Base-by-base conservation (phyloP, 2,797 vertebrate species). In the Pyrocephalus nanus region DNA sequence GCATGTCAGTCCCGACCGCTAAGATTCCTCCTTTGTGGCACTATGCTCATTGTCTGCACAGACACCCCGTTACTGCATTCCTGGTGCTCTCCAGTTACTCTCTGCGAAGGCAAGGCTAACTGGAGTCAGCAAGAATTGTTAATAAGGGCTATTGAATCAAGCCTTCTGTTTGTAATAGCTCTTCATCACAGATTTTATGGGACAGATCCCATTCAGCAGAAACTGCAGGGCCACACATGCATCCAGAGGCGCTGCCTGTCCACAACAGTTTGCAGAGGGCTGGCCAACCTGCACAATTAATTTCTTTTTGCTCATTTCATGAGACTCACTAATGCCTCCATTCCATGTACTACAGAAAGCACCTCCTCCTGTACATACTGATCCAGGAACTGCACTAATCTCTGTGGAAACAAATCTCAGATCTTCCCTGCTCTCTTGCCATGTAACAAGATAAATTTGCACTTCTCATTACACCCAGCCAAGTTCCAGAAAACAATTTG, bases 341-440 rank as follows among this genome's bases (percentile, higher is more conserved):
- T 83, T 75, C 47, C 69, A 81, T 64, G 34, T 42, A 75, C 34
- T 65, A 83, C 51, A 62, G 76, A 62, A 90, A 58, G 70, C 79
- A 80, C 43, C 58, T 92, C 91, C 79, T 87, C 65, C 54, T 72
- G 72, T 42, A 65, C 55, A 42, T 42, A 58, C 47, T 38, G 61
- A 75, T 78, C 85, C 85, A 70, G 61, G 91, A 86, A 66, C n/a
- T 43, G 72, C 69, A 91, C 72, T 81, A 74, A 91, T 89, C 75
- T 94, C 78, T 88, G 54, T 83, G 70, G 92, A 96, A 96, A 91
- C 79, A 93, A 80, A 80, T 18, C 89, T 92, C 38, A 61, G 73
- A 72, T 79, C 75, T 87, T 94, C 83, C 74, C 58, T 73, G n/a
- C 50, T 77, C 60, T 80, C 43, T 43, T 74, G 72, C 94, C 85